Evolutionary conservation across 1,140 invertebrate species (phyloP).

Genomic region (Gryllus bimaculatus): DNA sequence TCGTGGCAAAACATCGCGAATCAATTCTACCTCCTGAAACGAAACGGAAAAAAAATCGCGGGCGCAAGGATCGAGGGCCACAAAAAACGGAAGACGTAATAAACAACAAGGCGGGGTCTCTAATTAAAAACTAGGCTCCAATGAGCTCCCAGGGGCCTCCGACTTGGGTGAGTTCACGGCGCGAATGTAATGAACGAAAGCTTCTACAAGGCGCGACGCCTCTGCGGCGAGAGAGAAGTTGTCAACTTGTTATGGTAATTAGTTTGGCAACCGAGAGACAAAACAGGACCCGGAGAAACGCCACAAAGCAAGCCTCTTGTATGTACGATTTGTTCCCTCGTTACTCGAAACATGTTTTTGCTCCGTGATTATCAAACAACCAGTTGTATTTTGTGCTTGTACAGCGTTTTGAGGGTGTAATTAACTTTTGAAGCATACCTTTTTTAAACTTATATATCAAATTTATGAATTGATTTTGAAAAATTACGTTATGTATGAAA

Average conservation of each 20-base stretch:
- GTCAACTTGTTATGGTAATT: background rate
- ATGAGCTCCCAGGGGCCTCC: background rate
- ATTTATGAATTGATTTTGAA: too few relatives aligned
- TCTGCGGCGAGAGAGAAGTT: background rate
- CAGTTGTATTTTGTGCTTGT: too few relatives aligned
- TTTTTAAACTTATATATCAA: too few relatives aligned
- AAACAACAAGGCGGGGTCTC: background rate
- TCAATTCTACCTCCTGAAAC: too few relatives aligned
- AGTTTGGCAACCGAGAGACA: background rate
- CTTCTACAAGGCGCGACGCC: background rate
- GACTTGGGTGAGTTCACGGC: background rate
- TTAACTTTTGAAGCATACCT: background rate
- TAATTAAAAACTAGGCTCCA: background rate
- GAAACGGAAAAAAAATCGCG: too few relatives aligned
- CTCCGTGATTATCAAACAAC: too few relatives aligned
- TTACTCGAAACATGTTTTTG: background rate
- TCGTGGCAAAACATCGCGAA: too few relatives aligned
- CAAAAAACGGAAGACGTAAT: background rate
- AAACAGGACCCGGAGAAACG: background rate
- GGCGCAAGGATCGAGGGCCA: background rate
- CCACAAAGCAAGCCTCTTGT: background rate
- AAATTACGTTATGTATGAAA: too few relatives aligned
- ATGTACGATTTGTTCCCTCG: background rate
- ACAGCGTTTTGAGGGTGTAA: background rate
- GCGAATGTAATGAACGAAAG: background rate